Base-by-base conservation (phyloP, 2,113 vertebrate genomes). In the Benitochromis conjunctus region DNA sequence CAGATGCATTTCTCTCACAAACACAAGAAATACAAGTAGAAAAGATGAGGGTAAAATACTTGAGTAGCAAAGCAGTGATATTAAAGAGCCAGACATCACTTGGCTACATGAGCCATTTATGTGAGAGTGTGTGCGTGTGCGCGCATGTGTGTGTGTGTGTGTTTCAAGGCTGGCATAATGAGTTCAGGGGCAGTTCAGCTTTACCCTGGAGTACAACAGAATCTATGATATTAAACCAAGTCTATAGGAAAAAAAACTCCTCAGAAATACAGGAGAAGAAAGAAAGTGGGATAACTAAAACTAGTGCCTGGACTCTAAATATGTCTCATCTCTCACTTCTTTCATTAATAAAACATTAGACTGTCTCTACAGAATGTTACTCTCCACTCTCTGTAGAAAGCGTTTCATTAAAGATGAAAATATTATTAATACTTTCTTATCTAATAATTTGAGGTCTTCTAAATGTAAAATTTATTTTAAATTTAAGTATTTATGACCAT, bases 121-220 rank as follows among this genome's bases (percentile, higher is more conserved):
- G 76, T 76, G 84, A 74, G 53, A 62, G 85, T 74, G 53, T 83
- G 82, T 66, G 87, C 64, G 51, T 71, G 79, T 79, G 16, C 29
- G 2, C 9, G 57, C 10, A 29, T 12, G 21, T 14, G 6, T 34
- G 14, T 64, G 48, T 69, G 48, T 84, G 80, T 64, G 84, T 80
- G 48, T 80, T 69, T 79, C 18, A 31, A 78, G 54, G 34, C 34
- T 54, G 77, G 66, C 13, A 21, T 64, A 87, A 58, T 48, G 56
- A 87, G 90, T 90, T 94, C 90, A 89, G 88, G 78, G 86, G 66
- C 82, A 90, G 91, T 92, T 94, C 88, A 91, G 51, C 60, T 71
- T 71, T 46, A 87, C 86, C 82, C 77, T 84, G 69, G 87, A 85
- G 90, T 82, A 69, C 81, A 80, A 57, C 34, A 62, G 21, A 26